Evolutionary conservation across 2,797 vertebrate genomes (phyloP).

Genomic region (Lateolabrax maculatus): DNA sequence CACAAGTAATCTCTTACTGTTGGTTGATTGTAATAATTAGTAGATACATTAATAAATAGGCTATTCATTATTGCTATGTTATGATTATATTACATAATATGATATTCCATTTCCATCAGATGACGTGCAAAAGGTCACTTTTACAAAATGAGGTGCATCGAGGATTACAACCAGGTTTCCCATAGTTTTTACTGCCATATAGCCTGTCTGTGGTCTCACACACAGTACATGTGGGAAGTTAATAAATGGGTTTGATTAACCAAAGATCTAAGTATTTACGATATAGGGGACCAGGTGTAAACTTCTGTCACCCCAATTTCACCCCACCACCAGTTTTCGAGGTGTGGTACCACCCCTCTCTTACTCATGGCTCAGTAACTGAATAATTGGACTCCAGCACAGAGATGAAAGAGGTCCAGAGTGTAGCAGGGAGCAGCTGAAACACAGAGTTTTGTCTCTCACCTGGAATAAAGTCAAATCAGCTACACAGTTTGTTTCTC

Average conservation of each 20-base stretch:
- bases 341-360: neutral
- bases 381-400: neutral
- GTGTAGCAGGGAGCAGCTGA: neutral
- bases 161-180: neutral
- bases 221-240: neutral
- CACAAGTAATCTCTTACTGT: neutral
- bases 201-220: neutral
- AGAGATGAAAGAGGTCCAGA: neutral
- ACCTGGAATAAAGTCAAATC: neutral
- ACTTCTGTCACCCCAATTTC: neutral
- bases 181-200: neutral
- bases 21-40: neutral
- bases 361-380: neutral
- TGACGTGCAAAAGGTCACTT: neutral
- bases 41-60: neutral
- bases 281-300: neutral
- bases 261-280: neutral
- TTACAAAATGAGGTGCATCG: neutral
- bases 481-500: slow-evolving; percentile 5
- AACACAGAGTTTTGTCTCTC: neutral
- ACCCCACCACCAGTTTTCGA: neutral
- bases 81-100: neutral
- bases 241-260: neutral
- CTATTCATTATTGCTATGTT: neutral
- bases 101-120: neutral